Base-by-base conservation (phyloP, 2,113 vertebrate genomes). In the Bufo gargarizans region DNA sequence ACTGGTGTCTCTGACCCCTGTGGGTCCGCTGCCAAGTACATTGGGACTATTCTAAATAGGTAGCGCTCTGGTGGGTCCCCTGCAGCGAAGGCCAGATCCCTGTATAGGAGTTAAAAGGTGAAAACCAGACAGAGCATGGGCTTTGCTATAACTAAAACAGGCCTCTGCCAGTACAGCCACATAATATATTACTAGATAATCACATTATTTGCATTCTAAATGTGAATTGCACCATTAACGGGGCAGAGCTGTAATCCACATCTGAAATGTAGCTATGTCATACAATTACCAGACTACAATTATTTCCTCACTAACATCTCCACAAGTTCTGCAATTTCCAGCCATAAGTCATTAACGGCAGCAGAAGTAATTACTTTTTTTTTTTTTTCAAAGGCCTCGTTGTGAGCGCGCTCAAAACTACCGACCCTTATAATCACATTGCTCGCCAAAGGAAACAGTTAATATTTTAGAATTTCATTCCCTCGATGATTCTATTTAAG, bases 401-500 rank as follows among this genome's bases (percentile, higher is more conserved):
- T 86, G 10, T 87, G 80, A 91, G 71, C 53, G 85, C 85, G 55
- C 88, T 74, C 82, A 50, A 88, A 85, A 82, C 10, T 77, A 85
- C 82, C 91, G 92, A 93, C 90, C 92, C 92, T 90, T 90, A 88
- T 89, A 91, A 90, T 84, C 87, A 74, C 86, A 92, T 88, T 92
- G 88, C 86, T 83, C 86, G 90, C 91, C 90, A 91, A 91, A 87
- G 71, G 47, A 89, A 89, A 90, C 77, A 80, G 82, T 90, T 91
- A 91, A 86, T 92, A 92, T 92, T 94, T 91, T 90, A 90, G 77
- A 88, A 88, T 91, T 90, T 83, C 85, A 89, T 92, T 91, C 89
- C 91, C 85, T 76, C 79, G 90, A 84, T 81, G 88, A 89, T 91
- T 91, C 94, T 95, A 94, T 94, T 95, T 95, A 93, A 94, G 93